Evolutionary conservation across 2,113 vertebrate species (phyloP).

Genomic region (Castor canadensis): DNA sequence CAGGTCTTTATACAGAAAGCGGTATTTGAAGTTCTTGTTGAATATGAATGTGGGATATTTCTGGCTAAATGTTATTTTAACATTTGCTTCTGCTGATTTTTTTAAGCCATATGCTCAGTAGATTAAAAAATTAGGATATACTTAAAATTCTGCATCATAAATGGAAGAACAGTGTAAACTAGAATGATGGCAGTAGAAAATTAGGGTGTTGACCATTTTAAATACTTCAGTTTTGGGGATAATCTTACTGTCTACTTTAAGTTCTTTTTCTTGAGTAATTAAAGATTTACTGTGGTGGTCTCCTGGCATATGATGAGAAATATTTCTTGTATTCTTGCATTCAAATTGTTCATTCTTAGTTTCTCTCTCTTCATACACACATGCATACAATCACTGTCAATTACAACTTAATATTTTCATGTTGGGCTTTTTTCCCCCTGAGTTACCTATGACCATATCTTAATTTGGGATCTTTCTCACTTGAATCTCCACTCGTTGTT

Average conservation of each 20-base stretch:
- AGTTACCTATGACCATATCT: not conserved
- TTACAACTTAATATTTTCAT: slow-evolving; percentile 3
- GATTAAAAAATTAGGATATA: slow-evolving; percentile 69
- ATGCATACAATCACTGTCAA: not conserved
- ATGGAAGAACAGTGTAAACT: slow-evolving; percentile 41
- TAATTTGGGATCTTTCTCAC: not conserved
- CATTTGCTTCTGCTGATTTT: slow-evolving; percentile 78
- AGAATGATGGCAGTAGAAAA: slow-evolving; percentile 33
- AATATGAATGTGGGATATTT: slow-evolving; percentile 81
- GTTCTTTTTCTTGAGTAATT: slow-evolving; percentile 3
- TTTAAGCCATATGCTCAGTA: slow-evolving; percentile 74
- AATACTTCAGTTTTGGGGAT: not conserved
- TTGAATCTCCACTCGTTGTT: not conserved
- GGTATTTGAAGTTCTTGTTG: slow-evolving; percentile 80
- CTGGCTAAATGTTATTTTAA: slow-evolving; percentile 80
- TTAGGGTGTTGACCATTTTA: slow-evolving; percentile 46
- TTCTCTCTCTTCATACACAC: not conserved
- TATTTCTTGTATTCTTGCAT: not conserved
- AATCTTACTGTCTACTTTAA: not conserved
- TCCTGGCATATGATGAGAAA: not conserved
- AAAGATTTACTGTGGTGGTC: not conserved
- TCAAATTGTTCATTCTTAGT: not conserved
- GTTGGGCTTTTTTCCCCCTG: not conserved
- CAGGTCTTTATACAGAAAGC: slow-evolving; percentile 76
- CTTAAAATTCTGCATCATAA: slow-evolving; percentile 62